Conservation (phyloP, 2,797 vertebrate species). For the Falco concolor region DNA sequence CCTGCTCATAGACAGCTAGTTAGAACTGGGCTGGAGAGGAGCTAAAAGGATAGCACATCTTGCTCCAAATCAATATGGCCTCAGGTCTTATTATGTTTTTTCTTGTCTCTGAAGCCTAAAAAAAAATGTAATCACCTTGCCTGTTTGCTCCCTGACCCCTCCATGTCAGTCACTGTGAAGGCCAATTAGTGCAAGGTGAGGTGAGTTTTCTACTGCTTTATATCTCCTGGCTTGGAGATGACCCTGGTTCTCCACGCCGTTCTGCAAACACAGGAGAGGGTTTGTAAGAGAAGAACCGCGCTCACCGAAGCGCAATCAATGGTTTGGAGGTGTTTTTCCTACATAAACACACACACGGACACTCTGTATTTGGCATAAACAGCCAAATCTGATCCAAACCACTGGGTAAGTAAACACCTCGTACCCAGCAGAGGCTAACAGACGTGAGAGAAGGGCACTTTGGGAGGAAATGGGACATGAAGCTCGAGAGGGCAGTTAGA, state of each 20-base stretch:
- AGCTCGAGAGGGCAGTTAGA: background rate
- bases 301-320: background rate
- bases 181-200: background rate
- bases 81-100: background rate
- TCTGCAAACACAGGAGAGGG: background rate
- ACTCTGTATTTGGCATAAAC: background rate
- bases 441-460: background rate
- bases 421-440: background rate
- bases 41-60: background rate
- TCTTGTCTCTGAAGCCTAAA: background rate
- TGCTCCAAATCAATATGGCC: background rate
- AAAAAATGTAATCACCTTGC: background rate
- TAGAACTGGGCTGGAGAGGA: background rate
- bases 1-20: background rate
- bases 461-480: background rate
- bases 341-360: accelerated
- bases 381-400: background rate
- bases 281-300: background rate
- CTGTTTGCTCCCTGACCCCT: background rate
- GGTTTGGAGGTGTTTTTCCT: background rate
- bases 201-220: background rate
- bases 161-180: background rate
- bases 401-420: background rate
- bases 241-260: accelerated
- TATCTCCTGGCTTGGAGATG: background rate